Percentiles rank a stretch among this genome's conserved stretches.
These are phyloP conservation scores for Cephus pygmeus DNA, from an alignment of 2,888 invertebrate species.

Conservation along the genomic window DNA sequence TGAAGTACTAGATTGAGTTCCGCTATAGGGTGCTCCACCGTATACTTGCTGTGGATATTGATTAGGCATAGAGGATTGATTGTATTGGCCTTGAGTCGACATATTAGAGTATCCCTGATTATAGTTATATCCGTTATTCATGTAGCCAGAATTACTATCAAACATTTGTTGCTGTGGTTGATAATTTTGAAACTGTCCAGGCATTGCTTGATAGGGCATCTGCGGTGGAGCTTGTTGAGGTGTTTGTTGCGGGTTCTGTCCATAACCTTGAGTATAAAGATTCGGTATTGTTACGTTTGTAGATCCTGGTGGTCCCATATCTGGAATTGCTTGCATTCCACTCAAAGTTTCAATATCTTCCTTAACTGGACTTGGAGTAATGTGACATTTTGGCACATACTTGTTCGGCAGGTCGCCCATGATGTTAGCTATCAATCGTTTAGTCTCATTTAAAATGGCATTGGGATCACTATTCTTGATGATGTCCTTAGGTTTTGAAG, in stretches of 20 bases:
- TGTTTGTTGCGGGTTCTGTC: conserved; percentile 13
- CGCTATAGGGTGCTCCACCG: conserved; percentile 45
- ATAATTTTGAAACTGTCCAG: conserved; percentile 46
- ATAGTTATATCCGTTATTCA: conserved; percentile 60
- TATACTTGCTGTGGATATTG: conserved; percentile 46
- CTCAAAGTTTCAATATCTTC: background rate
- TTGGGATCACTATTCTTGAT: conserved; percentile 57
- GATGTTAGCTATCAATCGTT: conserved; percentile 73
- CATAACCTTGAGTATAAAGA: conserved; percentile 3
- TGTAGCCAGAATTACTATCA: conserved; percentile 43
- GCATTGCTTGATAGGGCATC: conserved; percentile 26
- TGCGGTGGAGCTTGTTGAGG: conserved; percentile 13
- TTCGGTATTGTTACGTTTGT: conserved; percentile 18
- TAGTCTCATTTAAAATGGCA: conserved; percentile 70
- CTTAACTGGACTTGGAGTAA: conserved; percentile 26
- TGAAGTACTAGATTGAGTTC: conserved; percentile 33
- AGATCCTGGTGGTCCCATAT: conserved; percentile 21
- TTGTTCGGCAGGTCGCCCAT: conserved; percentile 71
- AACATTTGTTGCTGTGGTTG: conserved; percentile 41
- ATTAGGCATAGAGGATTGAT: conserved; percentile 36
- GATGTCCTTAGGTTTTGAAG: conserved; percentile 49
- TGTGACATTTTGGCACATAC: conserved; percentile 54
- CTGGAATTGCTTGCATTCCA: background rate
- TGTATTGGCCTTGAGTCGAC: conserved; percentile 39
- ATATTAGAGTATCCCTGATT: conserved; percentile 48